Conservation (phyloP, 2,797 vertebrate genomes). For the Octomys mimax region DNA sequence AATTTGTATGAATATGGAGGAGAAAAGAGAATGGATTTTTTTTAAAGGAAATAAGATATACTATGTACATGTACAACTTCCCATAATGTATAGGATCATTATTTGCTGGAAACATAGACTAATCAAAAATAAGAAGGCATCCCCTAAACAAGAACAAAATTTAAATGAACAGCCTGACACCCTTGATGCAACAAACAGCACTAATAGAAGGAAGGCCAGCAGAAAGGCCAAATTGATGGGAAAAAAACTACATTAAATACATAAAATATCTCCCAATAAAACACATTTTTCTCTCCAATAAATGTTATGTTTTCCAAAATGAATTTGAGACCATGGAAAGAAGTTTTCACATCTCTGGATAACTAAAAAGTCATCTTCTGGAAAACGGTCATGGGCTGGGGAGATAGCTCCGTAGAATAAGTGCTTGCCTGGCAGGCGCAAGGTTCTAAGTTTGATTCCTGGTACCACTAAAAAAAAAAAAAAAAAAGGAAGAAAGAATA, state of each 20-base stretch:
- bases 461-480: no score
- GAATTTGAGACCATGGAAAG: not conserved
- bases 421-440: no score
- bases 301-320: slow-evolving; percentile 17
- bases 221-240: not conserved
- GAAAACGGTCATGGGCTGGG: not conserved
- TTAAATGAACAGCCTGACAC: not conserved
- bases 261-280: slow-evolving; percentile 28
- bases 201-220: not conserved
- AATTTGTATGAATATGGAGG: not conserved
- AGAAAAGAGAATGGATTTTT: not conserved
- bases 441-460: no score
- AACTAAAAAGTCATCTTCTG: not conserved
- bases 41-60: not conserved
- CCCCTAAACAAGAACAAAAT: not conserved
- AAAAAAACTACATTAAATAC: not conserved
- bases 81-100: not conserved
- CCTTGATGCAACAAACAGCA: not conserved
- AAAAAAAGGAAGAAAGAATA: not conserved
- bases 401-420: no score
- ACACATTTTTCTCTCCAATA: not conserved
- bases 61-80: not conserved
- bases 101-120: not conserved
- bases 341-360: not conserved
- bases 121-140: not conserved